Conservation (phyloP, 2,113 vertebrate genomes). For the Nycticryphes semicollaris region DNA sequence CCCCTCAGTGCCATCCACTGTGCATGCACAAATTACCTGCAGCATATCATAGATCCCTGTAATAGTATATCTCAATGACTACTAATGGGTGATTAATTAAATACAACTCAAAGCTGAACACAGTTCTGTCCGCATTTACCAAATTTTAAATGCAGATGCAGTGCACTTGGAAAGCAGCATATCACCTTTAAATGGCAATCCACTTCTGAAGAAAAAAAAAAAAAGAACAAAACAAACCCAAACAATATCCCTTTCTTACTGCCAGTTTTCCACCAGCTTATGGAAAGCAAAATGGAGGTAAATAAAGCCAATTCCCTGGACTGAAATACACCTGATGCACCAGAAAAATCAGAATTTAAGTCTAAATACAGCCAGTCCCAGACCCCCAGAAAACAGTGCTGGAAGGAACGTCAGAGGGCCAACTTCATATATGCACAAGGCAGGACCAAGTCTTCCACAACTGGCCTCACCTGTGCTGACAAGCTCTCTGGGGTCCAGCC, state of each 20-base stretch:
- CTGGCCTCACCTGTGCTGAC: rapidly evolving
- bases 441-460: not conserved
- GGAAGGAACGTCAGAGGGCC: not conserved
- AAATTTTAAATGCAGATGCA: not conserved
- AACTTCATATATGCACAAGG: not conserved
- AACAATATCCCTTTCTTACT: not conserved
- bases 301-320: not conserved
- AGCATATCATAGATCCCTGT: not conserved
- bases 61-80: not conserved
- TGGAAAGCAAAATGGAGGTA: not conserved
- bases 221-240: too few species aligned
- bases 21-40: not conserved
- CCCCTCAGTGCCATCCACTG: not conserved
- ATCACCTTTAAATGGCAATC: not conserved
- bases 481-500: not conserved
- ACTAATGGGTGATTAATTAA: not conserved
- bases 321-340: not conserved
- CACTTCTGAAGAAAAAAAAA: not conserved
- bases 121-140: rapidly evolving
- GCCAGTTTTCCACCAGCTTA: not conserved
- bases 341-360: not conserved
- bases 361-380: not conserved
- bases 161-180: not conserved
- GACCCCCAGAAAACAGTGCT: not conserved
- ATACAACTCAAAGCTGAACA: not conserved